These are phyloP conservation scores for Manis crassicaudata DNA, from an alignment of 2,797 vertebrate genomes.

Conservation along the genomic window DNA sequence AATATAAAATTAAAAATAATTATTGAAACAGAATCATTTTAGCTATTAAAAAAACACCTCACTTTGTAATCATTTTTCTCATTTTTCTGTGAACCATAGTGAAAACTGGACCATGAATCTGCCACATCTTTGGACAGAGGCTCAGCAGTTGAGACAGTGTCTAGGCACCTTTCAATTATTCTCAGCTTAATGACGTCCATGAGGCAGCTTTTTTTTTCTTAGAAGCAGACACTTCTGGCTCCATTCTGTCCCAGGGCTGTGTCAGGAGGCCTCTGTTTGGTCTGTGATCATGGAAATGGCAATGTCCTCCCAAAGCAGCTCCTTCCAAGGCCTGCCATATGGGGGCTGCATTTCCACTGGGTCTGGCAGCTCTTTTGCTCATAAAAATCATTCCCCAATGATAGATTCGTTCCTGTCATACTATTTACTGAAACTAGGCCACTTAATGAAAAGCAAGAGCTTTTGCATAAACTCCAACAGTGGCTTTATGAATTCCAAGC, in stretches of 20 bases:
- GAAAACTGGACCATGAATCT: not conserved
- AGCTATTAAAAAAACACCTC: not conserved
- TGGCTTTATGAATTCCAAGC: conserved; percentile 40
- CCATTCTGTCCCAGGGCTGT: not conserved
- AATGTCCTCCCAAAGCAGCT: not conserved
- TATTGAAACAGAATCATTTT: not conserved
- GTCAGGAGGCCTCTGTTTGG: conserved; percentile 35
- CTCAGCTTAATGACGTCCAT: rapidly evolving
- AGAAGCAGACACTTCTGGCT: not conserved
- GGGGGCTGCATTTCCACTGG: conserved; percentile 39
- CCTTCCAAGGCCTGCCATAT: conserved; percentile 27
- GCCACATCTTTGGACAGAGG: not conserved
- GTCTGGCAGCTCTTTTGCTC: conserved; percentile 10
- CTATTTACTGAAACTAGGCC: conserved; percentile 70
- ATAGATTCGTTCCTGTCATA: conserved; percentile 41
- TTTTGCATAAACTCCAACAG: conserved; percentile 64
- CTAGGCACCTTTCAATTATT: not conserved
- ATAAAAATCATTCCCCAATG: conserved; percentile 55
- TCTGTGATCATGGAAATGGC: not conserved
- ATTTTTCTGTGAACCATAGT: not conserved
- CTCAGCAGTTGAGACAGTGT: not conserved
- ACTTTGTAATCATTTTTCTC: not conserved
- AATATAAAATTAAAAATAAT: not conserved
- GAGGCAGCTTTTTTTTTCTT: not conserved
- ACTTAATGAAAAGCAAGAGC: conserved; percentile 73